Percentiles rank a stretch among this genome's conserved stretches.
These are phyloP conservation scores for Perognathus longimembris DNA, from an alignment of 2,113 vertebrate species.

Conservation along the genomic window DNA sequence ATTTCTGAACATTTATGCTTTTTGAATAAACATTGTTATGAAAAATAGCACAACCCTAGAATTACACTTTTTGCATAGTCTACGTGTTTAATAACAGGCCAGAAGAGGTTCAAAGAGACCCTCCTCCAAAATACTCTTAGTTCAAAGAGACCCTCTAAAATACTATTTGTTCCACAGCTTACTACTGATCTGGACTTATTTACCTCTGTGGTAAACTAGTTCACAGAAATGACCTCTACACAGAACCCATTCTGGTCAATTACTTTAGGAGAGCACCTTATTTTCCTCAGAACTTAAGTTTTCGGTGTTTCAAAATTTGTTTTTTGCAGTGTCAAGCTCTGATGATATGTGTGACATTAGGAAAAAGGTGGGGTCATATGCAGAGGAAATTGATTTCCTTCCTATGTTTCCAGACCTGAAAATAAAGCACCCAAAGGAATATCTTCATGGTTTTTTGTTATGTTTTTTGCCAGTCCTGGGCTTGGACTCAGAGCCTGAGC, in stretches of 20 bases:
- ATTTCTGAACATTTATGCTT: background rate
- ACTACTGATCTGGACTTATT: constrained; percentile 66
- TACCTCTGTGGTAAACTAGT: background rate
- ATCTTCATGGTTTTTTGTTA: no score
- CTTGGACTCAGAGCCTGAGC: no score
- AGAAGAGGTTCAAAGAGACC: background rate
- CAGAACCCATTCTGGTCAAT: constrained; percentile 60
- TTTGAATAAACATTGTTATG: background rate
- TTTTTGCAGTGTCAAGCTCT: constrained; percentile 70
- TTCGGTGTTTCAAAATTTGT: constrained; percentile 2
- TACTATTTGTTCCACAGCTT: constrained; percentile 23
- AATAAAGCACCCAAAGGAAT: constrained; percentile 57
- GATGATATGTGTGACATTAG: constrained; percentile 47
- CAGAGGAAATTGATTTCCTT: background rate
- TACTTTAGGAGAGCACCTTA: constrained; percentile 39
- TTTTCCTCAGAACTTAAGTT: constrained; percentile 68
- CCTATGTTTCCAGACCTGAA: constrained; percentile 41
- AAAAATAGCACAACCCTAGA: background rate
- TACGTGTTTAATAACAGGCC: background rate
- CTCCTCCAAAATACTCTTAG: no score
- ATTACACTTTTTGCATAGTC: background rate
- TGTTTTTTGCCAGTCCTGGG: no score
- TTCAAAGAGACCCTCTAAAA: background rate
- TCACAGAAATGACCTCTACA: constrained; percentile 17
- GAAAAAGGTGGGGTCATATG: background rate